Conservation (phyloP, 2,797 vertebrate genomes). For the Todus mexicanus region DNA sequence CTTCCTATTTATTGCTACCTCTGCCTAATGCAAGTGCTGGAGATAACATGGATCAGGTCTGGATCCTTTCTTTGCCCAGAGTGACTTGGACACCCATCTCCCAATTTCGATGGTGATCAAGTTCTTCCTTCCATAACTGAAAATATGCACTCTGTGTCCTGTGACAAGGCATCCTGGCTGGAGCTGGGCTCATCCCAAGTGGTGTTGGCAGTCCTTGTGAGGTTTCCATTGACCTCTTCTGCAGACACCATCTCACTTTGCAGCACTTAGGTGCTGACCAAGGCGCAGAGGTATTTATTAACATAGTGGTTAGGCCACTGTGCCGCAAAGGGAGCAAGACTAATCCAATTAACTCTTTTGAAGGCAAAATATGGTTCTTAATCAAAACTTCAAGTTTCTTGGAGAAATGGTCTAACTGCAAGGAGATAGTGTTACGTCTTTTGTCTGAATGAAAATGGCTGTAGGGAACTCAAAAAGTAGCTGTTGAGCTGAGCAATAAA, state of each 20-base stretch:
- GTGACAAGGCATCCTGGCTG: neutral
- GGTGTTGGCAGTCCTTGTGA: neutral
- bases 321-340: neutral
- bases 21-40: neutral
- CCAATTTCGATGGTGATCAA: neutral
- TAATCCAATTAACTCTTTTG: neutral
- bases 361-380: neutral
- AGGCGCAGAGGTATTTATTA: neutral
- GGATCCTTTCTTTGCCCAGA: neutral
- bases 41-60: neutral
- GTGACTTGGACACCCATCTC: neutral
- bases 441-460: neutral
- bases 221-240: neutral
- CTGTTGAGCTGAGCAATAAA: neutral
- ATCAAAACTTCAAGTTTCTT: neutral
- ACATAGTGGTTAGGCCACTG: neutral
- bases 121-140: neutral
- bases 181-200: neutral
- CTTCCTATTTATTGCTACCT: neutral
- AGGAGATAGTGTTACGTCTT: neutral
- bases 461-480: neutral
- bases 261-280: neutral
- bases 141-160: neutral
- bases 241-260: neutral
- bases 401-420: neutral